Conservation (phyloP, 2,113 vertebrate species). For the Sapayoa aenigma region DNA sequence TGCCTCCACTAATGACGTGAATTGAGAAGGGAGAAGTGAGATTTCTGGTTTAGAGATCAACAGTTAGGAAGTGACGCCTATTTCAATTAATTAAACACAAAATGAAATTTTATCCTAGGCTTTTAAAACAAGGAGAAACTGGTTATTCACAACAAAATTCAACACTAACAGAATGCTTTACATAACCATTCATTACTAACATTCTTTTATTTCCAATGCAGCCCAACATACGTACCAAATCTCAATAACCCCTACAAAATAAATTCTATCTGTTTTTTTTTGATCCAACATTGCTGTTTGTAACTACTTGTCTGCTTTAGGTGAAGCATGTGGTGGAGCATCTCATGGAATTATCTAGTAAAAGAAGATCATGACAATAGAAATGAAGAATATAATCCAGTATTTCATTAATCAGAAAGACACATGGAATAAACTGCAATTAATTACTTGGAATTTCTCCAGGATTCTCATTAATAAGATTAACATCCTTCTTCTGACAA, state of each 20-base stretch:
- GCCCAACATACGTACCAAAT: background rate
- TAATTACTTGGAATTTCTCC: background rate
- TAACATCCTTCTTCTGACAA: background rate
- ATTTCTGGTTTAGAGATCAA: background rate
- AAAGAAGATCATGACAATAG: background rate
- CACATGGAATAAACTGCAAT: background rate
- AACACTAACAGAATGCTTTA: background rate
- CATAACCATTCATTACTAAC: background rate
- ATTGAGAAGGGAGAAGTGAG: background rate
- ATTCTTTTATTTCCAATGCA: background rate
- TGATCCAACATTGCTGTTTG: background rate
- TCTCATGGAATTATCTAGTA: background rate
- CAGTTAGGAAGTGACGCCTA: background rate
- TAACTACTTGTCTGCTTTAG: background rate
- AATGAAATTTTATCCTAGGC: background rate
- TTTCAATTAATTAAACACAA: background rate
- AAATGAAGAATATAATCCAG: background rate
- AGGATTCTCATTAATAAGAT: conserved; percentile 3
- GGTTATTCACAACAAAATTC: background rate
- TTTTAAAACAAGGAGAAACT: background rate
- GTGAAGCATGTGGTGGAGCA: background rate
- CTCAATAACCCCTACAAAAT: background rate
- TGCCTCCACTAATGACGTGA: background rate
- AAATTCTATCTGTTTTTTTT: background rate
- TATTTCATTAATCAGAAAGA: background rate